These are phyloP conservation scores for Chloropsis cyanopogon DNA, from an alignment of 2,113 vertebrate genomes.

Conservation along the genomic window DNA sequence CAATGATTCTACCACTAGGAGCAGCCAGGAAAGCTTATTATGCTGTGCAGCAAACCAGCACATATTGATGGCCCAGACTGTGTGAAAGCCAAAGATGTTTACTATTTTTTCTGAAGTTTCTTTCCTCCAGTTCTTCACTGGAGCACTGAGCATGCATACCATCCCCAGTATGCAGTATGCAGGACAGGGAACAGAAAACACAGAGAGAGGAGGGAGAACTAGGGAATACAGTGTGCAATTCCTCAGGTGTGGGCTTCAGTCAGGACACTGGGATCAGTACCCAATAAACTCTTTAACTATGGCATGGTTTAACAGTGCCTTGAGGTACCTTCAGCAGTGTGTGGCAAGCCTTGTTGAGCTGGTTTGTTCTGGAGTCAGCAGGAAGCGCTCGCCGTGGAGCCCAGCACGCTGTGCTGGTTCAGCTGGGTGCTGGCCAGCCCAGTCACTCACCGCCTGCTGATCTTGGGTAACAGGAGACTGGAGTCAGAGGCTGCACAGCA, in stretches of 20 bases:
- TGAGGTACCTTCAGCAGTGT: background rate
- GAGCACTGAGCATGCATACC: background rate
- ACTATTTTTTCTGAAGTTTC: background rate
- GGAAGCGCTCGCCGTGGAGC: background rate
- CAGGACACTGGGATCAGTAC: background rate
- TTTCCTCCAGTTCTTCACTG: background rate
- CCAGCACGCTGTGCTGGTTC: background rate
- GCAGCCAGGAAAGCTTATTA: background rate
- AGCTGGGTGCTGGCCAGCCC: background rate
- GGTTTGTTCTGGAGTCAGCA: background rate
- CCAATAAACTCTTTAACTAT: background rate
- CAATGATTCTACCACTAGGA: background rate
- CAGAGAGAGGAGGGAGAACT: background rate
- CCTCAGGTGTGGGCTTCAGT: background rate
- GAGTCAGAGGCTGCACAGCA: background rate
- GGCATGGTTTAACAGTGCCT: background rate
- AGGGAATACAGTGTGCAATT: background rate
- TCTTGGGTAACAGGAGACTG: background rate
- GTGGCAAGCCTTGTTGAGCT: background rate
- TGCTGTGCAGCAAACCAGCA: background rate
- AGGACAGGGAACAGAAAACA: background rate
- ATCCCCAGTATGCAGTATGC: background rate
- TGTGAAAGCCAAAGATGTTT: background rate
- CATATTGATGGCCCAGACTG: no score
- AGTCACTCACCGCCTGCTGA: background rate